A percentile compares a stretch with the other conserved stretches of the same genome.
These are phyloP conservation scores for Microctonus brassicae DNA, from an alignment of 2,888 invertebrate species.

Conservation along the genomic window DNA sequence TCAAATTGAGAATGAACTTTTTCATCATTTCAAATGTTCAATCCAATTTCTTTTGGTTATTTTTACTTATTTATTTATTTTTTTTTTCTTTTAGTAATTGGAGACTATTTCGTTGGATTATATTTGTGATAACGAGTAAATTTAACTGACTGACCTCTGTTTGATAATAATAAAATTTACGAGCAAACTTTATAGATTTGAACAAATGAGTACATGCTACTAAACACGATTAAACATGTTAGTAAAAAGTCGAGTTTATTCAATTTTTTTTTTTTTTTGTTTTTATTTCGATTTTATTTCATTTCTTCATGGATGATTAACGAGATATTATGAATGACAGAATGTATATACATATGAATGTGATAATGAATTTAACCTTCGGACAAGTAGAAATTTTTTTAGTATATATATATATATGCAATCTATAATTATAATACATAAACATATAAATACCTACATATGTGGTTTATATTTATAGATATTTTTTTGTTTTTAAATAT, in stretches of 20 bases:
- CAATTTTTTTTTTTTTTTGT: not conserved
- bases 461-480: no score
- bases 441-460: no score
- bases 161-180: not conserved
- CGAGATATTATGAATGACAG: not conserved
- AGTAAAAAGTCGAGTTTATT: not conserved
- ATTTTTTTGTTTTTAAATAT: not conserved
- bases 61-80: not conserved
- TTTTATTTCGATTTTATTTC: not conserved
- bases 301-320: not conserved
- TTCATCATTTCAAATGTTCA: not conserved
- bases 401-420: no score
- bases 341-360: not conserved
- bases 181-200: not conserved
- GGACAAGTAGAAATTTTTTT: no score
- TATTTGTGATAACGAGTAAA: not conserved
- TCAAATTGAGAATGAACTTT: slow-evolving; percentile 14
- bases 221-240: not conserved
- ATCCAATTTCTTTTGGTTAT: not conserved
- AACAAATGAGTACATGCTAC: not conserved
- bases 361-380: not conserved
- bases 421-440: no score
- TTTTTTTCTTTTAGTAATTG: not conserved
- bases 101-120: not conserved
- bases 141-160: not conserved